Percentiles rank a stretch among this genome's conserved stretches.
phyloP scores from a whole-genome alignment of 2,888 invertebrate genomes.

The Malachius bipustulatus region DNA sequence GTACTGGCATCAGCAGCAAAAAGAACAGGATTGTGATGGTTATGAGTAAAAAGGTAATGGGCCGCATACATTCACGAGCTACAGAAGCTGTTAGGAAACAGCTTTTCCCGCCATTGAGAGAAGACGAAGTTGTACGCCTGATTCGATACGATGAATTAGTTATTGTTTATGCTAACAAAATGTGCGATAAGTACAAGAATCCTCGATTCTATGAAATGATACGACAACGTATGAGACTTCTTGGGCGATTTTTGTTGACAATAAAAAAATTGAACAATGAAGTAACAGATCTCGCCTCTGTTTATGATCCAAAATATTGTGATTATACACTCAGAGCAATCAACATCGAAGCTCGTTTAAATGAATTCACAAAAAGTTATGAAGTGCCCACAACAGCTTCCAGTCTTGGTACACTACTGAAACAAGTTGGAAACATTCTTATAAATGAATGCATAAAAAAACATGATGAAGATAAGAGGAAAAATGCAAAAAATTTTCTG shows the following conservation, averaged over 20 bases:
- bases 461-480: constrained; percentile 11
- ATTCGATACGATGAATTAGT: constrained; percentile 18
- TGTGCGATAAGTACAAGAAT: constrained; percentile 15
- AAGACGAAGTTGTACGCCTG: constrained; percentile 14
- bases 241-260: constrained; percentile 14
- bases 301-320: constrained; percentile 16
- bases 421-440: constrained; percentile 10
- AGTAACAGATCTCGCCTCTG: constrained; percentile 15
- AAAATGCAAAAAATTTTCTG: constrained; percentile 15
- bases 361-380: constrained; percentile 6
- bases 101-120: constrained; percentile 17
- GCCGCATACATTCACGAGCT: constrained; percentile 12
- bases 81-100: constrained; percentile 10
- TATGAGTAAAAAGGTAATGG: constrained; percentile 6
- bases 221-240: constrained; percentile 14
- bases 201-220: constrained; percentile 17
- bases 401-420: constrained; percentile 15
- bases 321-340: constrained; percentile 12
- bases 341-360: constrained; percentile 13
- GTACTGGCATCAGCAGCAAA: neutral
- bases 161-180: constrained; percentile 17
- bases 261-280: constrained; percentile 5
- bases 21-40: neutral
- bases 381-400: constrained; percentile 15
- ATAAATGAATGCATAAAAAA: constrained; percentile 13